phyloP scores from a whole-genome alignment of 2,797 vertebrate species.

The Rhincodon typus region DNA sequence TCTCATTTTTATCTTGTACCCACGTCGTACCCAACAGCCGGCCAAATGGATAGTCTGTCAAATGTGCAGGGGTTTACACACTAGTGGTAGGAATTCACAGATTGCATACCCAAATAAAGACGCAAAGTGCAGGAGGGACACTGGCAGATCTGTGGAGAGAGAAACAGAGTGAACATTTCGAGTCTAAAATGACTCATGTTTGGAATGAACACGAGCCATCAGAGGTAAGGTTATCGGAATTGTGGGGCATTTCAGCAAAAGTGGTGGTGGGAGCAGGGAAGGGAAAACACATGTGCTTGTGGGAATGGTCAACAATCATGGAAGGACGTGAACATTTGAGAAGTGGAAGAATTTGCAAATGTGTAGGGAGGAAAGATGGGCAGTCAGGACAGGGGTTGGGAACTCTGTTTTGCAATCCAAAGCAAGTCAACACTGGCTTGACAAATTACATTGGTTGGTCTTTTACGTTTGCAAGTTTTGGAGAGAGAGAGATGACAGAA shows the following conservation, averaged over 20 bases:
- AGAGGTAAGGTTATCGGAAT: neutral
- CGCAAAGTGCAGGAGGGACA: neutral
- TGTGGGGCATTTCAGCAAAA: neutral
- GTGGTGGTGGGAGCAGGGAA: neutral
- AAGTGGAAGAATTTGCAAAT: neutral
- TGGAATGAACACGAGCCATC: neutral
- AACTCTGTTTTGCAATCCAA: neutral
- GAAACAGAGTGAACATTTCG: too few species aligned
- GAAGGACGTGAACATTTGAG: neutral
- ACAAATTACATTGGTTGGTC: neutral
- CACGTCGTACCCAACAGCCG: neutral
- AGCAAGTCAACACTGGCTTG: neutral
- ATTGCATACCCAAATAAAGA: too few species aligned
- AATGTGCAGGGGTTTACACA: neutral
- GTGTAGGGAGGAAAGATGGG: neutral
- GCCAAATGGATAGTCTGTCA: neutral
- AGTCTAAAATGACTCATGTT: too few species aligned
- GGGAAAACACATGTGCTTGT: rapidly evolving
- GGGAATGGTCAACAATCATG: neutral
- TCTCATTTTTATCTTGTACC: neutral
- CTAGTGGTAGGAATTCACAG: too few species aligned
- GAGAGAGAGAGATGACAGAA: neutral
- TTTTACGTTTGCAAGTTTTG: too few species aligned
- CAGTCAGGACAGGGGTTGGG: neutral
- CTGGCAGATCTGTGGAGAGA: neutral